These are phyloP conservation scores for Bergia sp. DNA, from an alignment of 92 coral and sea anemone species.

Conservation along the genomic window DNA sequence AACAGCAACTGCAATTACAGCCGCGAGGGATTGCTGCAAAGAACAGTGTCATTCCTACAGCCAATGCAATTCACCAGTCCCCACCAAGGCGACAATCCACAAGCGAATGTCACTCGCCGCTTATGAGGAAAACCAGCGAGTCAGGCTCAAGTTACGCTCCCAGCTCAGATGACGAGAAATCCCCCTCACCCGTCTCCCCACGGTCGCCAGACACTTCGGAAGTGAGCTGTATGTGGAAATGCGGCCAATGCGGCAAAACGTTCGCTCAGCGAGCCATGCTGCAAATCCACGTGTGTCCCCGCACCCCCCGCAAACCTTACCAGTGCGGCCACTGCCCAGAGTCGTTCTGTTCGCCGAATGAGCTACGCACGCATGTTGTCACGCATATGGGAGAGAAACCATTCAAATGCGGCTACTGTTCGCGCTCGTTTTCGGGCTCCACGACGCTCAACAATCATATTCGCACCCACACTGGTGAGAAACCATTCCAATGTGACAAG, in stretches of 20 bases:
- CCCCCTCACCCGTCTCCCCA: slow-evolving; percentile 22
- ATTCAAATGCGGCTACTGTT: slow-evolving; percentile 98
- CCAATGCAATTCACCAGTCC: not conserved
- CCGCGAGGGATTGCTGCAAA: not conserved
- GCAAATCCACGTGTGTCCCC: slow-evolving; percentile 91
- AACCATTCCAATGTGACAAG: slow-evolving; percentile 87
- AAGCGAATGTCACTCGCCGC: slow-evolving; percentile 16
- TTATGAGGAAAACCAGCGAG: slow-evolving; percentile 33
- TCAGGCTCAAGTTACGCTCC: slow-evolving; percentile 39
- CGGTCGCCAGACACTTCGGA: slow-evolving; percentile 63
- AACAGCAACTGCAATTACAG: slow-evolving; percentile 2
- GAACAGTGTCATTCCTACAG: not conserved
- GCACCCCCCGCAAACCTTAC: slow-evolving; percentile 82
- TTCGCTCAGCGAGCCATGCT: slow-evolving; percentile 92
- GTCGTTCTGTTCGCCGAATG: slow-evolving; percentile 84
- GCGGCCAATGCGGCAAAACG: slow-evolving; percentile 91
- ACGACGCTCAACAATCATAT: slow-evolving; percentile 97
- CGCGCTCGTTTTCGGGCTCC: slow-evolving; percentile 97
- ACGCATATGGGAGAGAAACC: slow-evolving; percentile 92
- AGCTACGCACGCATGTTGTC: slow-evolving; percentile 94
- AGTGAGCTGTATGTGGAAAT: slow-evolving; percentile 76
- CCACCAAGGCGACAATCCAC: slow-evolving; percentile 27
- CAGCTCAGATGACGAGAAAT: slow-evolving; percentile 40
- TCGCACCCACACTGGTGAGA: slow-evolving; percentile 97
- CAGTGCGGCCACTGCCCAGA: slow-evolving; percentile 93